A percentile compares a stretch with the other conserved stretches of the same genome.
Conservation (phyloP, 2,888 invertebrate species). For the Lissocephala sabroskyi region DNA sequence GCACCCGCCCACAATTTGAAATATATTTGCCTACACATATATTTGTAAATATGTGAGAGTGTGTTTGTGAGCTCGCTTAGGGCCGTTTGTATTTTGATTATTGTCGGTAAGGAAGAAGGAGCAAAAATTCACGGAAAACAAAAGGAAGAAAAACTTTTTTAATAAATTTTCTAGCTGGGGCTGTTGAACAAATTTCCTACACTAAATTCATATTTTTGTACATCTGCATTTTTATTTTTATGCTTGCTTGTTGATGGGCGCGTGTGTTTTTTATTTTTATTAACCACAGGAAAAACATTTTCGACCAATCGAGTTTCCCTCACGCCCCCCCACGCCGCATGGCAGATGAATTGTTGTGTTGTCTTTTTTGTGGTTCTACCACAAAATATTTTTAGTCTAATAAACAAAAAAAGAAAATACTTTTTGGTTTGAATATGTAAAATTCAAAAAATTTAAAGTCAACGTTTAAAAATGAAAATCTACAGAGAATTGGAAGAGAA, state of each 20-base stretch:
- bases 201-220: no score
- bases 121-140: no score
- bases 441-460: not conserved
- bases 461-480: not conserved
- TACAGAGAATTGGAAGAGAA: no score
- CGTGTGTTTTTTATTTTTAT: slow-evolving; percentile 28
- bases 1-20: not conserved
- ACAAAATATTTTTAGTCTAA: not conserved
- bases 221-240: not conserved
- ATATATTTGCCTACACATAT: not conserved
- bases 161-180: slow-evolving; percentile 24
- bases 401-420: not conserved
- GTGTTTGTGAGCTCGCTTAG: no score
- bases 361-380: not conserved
- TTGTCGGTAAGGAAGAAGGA: slow-evolving; percentile 9
- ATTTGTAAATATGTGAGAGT: no score
- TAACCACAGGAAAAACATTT: slow-evolving; percentile 23
- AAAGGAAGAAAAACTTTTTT: slow-evolving; percentile 32
- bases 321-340: no score
- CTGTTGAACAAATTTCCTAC: slow-evolving; percentile 9
- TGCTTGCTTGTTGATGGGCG: not conserved
- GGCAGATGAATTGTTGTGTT: slow-evolving; percentile 20
- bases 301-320: slow-evolving; percentile 17
- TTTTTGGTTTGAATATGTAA: not conserved
- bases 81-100: not conserved